A percentile compares a stretch with the other conserved stretches of the same genome.
phyloP scores from a whole-genome alignment of 1,140 invertebrate species.

The Drosophila repleta region DNA sequence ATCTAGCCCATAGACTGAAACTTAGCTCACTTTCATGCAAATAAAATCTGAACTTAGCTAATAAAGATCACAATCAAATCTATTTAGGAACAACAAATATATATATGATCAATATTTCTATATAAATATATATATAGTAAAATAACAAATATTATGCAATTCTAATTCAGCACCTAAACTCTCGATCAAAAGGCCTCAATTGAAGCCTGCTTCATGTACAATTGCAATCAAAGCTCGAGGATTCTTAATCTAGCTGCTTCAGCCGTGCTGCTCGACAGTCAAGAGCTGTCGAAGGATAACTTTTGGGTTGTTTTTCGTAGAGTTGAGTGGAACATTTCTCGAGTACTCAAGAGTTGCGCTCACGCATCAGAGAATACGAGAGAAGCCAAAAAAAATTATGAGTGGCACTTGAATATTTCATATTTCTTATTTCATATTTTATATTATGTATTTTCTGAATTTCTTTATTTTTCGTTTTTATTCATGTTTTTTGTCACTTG shows the following conservation, averaged over 20 bases:
- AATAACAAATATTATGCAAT: too few species aligned
- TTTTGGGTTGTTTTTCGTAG: background rate
- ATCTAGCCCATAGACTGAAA: too few species aligned
- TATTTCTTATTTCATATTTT: slow-evolving; percentile 16
- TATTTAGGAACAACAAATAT: too few species aligned
- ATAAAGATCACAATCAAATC: too few species aligned
- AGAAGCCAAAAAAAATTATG: slow-evolving; percentile 52
- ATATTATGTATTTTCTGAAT: slow-evolving; percentile 4
- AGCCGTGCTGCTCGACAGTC: background rate
- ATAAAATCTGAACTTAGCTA: too few species aligned
- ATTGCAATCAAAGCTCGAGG: slow-evolving; percentile 23
- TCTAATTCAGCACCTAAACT: background rate
- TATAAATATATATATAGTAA: too few species aligned
- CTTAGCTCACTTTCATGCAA: too few species aligned
- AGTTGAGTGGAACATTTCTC: slow-evolving; percentile 21
- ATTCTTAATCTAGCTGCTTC: slow-evolving; percentile 11
- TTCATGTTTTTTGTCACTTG: slow-evolving; percentile 67
- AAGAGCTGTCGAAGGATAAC: slow-evolving; percentile 8
- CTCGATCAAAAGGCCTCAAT: background rate
- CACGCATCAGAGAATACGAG: slow-evolving; percentile 42
- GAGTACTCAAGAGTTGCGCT: slow-evolving; percentile 54
- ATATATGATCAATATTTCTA: too few species aligned
- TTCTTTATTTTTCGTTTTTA: slow-evolving; percentile 7
- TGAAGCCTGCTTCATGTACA: background rate
- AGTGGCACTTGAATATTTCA: slow-evolving; percentile 66